phyloP scores from a whole-genome alignment of 2,113 vertebrate genomes.

The Psophia crepitans region DNA sequence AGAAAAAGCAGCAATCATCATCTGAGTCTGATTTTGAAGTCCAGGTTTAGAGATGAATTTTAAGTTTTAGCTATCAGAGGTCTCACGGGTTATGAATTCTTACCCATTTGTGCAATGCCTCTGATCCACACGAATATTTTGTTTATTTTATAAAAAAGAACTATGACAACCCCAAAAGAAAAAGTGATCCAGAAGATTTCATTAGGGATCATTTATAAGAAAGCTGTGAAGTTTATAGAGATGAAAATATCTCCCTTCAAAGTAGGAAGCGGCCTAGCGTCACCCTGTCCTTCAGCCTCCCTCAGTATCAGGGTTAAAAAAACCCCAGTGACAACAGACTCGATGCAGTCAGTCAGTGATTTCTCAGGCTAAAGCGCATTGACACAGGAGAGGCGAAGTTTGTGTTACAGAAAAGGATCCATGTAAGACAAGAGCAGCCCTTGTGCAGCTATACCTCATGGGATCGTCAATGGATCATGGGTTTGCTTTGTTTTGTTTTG shows the following conservation, averaged over 20 bases:
- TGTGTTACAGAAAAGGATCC: background rate
- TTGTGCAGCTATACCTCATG: background rate
- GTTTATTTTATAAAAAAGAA: background rate
- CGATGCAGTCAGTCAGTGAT: background rate
- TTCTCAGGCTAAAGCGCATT: background rate
- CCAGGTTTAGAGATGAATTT: background rate
- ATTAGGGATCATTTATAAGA: background rate
- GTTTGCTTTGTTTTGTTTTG: conserved; percentile 1
- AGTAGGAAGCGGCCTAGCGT: background rate
- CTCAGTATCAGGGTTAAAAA: background rate
- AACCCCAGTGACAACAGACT: rapidly evolving
- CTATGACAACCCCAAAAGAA: background rate
- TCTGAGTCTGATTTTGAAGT: background rate
- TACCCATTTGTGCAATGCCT: background rate
- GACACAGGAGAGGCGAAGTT: background rate
- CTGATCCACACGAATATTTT: background rate
- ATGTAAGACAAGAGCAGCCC: background rate
- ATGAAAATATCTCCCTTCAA: background rate
- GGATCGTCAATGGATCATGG: background rate
- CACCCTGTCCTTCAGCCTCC: background rate
- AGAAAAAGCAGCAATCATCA: background rate
- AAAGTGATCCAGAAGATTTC: background rate
- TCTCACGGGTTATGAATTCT: background rate
- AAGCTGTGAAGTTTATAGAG: background rate
- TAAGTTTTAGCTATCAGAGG: background rate